These are phyloP conservation scores for Exocentrus adspersus DNA, from an alignment of 2,888 invertebrate genomes.

Conservation along the genomic window DNA sequence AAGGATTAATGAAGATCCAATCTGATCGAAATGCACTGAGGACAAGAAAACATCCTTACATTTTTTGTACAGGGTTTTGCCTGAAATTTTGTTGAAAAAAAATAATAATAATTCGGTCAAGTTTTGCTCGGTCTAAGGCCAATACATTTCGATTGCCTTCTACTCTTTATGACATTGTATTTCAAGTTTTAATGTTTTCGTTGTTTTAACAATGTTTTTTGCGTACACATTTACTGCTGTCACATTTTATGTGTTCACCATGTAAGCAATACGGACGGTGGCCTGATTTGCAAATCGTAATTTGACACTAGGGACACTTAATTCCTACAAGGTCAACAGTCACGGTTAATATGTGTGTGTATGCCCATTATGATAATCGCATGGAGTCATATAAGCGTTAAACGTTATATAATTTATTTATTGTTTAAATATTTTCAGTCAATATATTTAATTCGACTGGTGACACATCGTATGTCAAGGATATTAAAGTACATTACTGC, in stretches of 20 bases:
- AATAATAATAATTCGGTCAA: no score
- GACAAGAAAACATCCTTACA: no score
- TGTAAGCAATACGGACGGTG: slow-evolving; percentile 16
- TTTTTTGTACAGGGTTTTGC: no score
- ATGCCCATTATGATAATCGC: slow-evolving; percentile 13
- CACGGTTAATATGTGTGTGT: slow-evolving; percentile 22
- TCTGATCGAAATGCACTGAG: no score
- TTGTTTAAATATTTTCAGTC: slow-evolving; percentile 5
- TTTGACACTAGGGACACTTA: slow-evolving; percentile 25
- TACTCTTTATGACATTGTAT: neutral
- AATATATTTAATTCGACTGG: slow-evolving; percentile 4
- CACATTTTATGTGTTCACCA: neutral
- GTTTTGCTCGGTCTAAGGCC: no score
- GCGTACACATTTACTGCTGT: no score
- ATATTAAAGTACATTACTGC: no score
- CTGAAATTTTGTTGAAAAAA: no score
- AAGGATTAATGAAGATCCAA: no score
- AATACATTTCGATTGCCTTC: no score
- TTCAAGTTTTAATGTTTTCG: neutral
- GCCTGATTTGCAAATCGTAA: slow-evolving; percentile 25
- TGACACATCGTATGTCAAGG: no score
- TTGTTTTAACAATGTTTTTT: neutral
- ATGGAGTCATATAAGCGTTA: slow-evolving; percentile 4
- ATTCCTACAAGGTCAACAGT: slow-evolving; percentile 24
- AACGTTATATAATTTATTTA: slow-evolving; percentile 14